A percentile compares a stretch with the other conserved stretches of the same genome.
phyloP scores from a whole-genome alignment of 2,888 invertebrate species.

The Microplitis deprimator region DNA sequence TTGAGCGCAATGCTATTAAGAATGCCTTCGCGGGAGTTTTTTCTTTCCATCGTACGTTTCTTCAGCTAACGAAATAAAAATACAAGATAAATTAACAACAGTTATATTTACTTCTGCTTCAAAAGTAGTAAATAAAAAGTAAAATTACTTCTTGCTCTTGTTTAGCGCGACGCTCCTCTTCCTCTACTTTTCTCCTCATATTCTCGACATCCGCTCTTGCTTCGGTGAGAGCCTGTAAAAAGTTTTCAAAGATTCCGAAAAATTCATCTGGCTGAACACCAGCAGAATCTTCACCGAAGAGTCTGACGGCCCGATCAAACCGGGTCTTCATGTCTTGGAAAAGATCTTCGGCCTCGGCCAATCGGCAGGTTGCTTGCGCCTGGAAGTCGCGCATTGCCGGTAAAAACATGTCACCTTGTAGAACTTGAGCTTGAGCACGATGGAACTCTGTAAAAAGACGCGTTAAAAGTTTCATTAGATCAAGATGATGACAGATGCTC shows the following conservation, averaged over 20 bases:
- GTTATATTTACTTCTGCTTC: not conserved
- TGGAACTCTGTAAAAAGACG: constrained; percentile 79
- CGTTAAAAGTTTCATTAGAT: constrained; percentile 6
- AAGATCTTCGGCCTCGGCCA: constrained; percentile 92
- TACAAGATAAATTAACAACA: constrained; percentile 8
- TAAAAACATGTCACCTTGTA: constrained; percentile 86
- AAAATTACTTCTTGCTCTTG: constrained; percentile 85
- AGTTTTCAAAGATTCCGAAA: constrained; percentile 93
- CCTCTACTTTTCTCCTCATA: constrained; percentile 85
- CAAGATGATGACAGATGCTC: too few relatives aligned
- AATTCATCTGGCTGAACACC: constrained; percentile 92
- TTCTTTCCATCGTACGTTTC: constrained; percentile 89
- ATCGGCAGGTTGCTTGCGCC: constrained; percentile 90
- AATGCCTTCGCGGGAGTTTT: constrained; percentile 84
- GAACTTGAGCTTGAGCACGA: constrained; percentile 79
- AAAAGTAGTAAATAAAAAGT: not conserved
- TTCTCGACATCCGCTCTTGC: constrained; percentile 92
- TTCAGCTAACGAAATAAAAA: constrained; percentile 75
- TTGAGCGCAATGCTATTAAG: constrained; percentile 83
- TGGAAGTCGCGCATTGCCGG: constrained; percentile 96
- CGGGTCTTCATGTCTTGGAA: constrained; percentile 95
- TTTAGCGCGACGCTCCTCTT: constrained; percentile 89
- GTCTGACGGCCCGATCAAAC: constrained; percentile 88
- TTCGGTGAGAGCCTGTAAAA: constrained; percentile 86
- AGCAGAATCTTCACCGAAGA: constrained; percentile 91